Evolutionary conservation across 2,113 vertebrate species (phyloP).

Genomic region (Isurus oxyrinchus): DNA sequence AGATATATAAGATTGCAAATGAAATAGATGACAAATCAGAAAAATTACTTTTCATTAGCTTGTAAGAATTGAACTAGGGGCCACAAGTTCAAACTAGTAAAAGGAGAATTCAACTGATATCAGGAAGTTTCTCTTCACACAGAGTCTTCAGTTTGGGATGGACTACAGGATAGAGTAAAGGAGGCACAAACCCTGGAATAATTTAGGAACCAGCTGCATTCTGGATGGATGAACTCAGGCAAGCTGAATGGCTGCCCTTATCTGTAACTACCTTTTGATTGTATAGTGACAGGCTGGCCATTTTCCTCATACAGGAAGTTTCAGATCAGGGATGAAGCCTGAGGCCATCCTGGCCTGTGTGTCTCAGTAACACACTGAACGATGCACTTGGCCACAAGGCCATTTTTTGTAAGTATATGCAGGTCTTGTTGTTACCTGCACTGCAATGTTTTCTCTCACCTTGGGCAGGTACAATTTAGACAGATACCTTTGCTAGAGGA

Average conservation of each 20-base stretch:
- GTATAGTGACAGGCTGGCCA: neutral
- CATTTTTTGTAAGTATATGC: neutral
- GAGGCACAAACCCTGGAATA: neutral
- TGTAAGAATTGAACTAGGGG: too few species aligned
- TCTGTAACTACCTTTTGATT: neutral
- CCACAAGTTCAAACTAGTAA: neutral
- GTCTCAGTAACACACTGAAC: neutral
- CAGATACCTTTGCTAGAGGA: neutral
- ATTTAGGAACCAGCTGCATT: neutral
- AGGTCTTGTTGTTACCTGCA: neutral
- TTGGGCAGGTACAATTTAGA: neutral
- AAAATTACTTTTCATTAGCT: too few species aligned
- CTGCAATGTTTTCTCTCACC: neutral
- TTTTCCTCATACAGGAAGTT: neutral
- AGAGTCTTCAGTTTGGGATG: neutral
- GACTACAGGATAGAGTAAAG: neutral
- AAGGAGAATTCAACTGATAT: neutral
- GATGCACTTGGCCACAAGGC: neutral
- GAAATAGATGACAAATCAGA: too few species aligned
- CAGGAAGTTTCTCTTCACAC: neutral
- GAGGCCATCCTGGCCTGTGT: neutral
- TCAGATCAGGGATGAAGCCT: neutral
- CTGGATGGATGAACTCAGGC: neutral
- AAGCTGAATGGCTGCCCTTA: neutral
- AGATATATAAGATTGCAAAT: too few species aligned